These are phyloP conservation scores for Leucoraja erinaceus DNA, from an alignment of 2,113 vertebrate genomes.

Conservation along the genomic window DNA sequence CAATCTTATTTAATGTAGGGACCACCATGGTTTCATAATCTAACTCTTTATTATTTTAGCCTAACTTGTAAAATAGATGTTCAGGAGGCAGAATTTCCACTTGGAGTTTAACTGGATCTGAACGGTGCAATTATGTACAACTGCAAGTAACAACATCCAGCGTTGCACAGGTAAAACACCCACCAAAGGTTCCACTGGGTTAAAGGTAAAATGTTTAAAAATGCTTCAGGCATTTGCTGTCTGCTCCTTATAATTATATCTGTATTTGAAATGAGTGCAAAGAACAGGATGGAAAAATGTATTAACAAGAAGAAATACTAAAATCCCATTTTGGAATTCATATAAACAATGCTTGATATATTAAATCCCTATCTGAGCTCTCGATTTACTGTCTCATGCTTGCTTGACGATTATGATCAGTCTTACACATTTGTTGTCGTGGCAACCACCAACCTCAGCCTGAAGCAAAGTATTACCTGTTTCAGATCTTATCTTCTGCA, in stretches of 20 bases:
- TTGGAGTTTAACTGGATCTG: not conserved
- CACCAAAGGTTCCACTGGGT: not conserved
- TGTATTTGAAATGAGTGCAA: not conserved
- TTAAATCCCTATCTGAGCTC: not conserved
- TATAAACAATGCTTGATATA: not conserved
- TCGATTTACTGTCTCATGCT: not conserved
- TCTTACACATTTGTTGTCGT: not conserved
- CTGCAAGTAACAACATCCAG: constrained; percentile 5
- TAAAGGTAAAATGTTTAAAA: not conserved
- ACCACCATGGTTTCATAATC: not conserved
- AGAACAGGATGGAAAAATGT: not conserved
- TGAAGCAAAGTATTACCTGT: constrained; percentile 9
- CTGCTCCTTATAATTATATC: not conserved
- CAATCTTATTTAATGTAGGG: not conserved
- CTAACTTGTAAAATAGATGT: not conserved
- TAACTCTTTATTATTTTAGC: not conserved
- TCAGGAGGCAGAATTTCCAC: not conserved
- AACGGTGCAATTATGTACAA: not conserved
- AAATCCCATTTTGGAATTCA: not conserved
- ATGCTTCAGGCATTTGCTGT: not conserved
- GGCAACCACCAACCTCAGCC: not conserved
- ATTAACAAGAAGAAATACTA: not conserved
- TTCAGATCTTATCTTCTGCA: not conserved
- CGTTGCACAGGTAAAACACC: not conserved
- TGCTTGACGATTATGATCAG: not conserved